Evolutionary conservation across 64 coral and sea anemone species (phyloP), one percentile per base, ranked within the genome.

Genomic region (Astreopora myriophthalma): DNA sequence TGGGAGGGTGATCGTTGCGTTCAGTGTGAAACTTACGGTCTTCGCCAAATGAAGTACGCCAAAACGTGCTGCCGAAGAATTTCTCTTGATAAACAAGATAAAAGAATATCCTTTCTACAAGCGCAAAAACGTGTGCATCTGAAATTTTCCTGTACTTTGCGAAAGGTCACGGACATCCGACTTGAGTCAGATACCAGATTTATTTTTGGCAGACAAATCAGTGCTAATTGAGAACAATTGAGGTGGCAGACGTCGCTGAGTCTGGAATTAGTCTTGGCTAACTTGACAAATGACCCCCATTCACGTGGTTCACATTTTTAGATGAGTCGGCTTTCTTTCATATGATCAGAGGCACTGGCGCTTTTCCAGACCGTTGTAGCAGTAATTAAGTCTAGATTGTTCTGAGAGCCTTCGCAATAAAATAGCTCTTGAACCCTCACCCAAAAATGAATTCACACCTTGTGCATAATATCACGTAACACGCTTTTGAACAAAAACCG

Each of bases 161-260:
- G 11, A 62, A 62, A 83, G 79, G 57, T 60, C 79, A 60, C 33
- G 14, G 27, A n/a, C 61, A 83, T 65, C 79, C 79, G 52, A 57
- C 70, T 73, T 34, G 17, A 73, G 79, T 63, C 55, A 64, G 58
- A 33, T 37, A 36, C 33, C 8, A 58, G 31, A 37, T 83, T 83
- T 83, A 83, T 83, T 83, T 83, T 83, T 64, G 57, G 79, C 20
- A 83, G 52, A 83, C 79, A 83, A 64, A 83, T 63, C 57, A 64
- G n/a, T 38, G 64, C 7, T 73, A 73, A 73, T n/a, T 73, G 33
- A 20, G 13, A 38, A 10, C 30, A 22, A 83, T 65, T 83, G 79
- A 11, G 23, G 57, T 13, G 33, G 55, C 10, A 36, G 79, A 73
- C 70, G 79, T 37, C 52, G 79, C 8, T 5, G 12, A 37, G 79